Percentiles rank a stretch among this genome's conserved stretches.
These are phyloP conservation scores for Argyresthia albistria DNA, from an alignment of 2,888 invertebrate genomes.

Conservation along the genomic window DNA sequence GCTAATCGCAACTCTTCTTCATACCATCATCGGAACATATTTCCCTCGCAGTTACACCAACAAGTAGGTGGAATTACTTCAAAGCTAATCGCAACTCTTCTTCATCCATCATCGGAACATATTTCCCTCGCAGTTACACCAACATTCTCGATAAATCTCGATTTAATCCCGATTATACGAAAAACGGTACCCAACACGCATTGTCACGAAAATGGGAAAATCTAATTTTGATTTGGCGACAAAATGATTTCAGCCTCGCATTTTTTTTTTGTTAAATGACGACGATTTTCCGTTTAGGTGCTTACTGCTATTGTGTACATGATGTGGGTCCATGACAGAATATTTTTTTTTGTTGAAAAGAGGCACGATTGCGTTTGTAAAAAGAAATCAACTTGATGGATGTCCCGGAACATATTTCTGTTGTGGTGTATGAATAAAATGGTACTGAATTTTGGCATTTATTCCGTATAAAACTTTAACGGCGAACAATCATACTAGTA, in stretches of 20 bases:
- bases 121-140: too few relatives aligned
- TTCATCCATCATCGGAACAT: background rate
- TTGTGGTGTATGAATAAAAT: too few relatives aligned
- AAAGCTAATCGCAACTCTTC: too few relatives aligned
- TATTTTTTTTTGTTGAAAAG: constrained; percentile 48
- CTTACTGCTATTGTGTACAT: constrained; percentile 43
- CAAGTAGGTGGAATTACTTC: too few relatives aligned
- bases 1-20: too few relatives aligned
- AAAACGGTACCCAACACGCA: background rate
- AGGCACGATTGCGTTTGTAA: constrained; percentile 49
- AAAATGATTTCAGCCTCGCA: constrained; percentile 29
- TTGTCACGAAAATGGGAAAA: constrained; percentile 16
- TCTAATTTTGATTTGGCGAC: constrained; percentile 45
- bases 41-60: too few relatives aligned
- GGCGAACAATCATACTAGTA: background rate
- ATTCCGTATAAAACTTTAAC: background rate
- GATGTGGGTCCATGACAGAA: constrained; percentile 48
- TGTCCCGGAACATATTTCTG: constrained; percentile 6
- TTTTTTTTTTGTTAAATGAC: constrained; percentile 40
- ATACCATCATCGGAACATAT: background rate
- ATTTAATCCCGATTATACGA: background rate
- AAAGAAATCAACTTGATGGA: constrained; percentile 57
- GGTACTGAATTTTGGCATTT: too few relatives aligned
- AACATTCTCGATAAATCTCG: background rate
- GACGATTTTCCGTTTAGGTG: constrained; percentile 29